phyloP scores from a whole-genome alignment of 2,113 vertebrate genomes.

The Octodon degus region DNA sequence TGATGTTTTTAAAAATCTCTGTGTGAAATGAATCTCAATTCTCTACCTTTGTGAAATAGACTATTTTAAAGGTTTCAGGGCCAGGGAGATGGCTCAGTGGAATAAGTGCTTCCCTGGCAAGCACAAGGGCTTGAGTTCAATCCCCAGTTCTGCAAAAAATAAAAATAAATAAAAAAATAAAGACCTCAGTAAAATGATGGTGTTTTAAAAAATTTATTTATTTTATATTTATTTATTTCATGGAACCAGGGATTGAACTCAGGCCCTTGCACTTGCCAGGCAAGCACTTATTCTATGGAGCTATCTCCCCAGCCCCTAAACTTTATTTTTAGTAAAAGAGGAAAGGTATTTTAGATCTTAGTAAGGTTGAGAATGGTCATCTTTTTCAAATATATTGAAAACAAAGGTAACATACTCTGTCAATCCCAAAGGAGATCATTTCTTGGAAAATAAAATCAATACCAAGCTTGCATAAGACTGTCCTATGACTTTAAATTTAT shows the following conservation, averaged over 20 bases:
- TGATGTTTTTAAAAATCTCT: neutral
- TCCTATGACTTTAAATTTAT: neutral
- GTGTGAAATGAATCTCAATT: neutral
- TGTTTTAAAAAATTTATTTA: too few relatives aligned
- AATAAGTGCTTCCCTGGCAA: neutral
- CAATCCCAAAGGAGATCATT: neutral
- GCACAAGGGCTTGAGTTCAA: too few relatives aligned
- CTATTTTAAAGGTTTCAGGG: neutral
- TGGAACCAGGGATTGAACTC: too few relatives aligned
- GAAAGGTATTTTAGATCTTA: slow-evolving; percentile 14
- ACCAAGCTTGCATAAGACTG: neutral
- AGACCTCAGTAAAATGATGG: too few relatives aligned
- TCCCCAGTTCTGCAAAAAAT: too few relatives aligned
- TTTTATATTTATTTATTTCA: too few relatives aligned
- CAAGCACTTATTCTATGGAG: too few relatives aligned
- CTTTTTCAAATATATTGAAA: slow-evolving; percentile 38
- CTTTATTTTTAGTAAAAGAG: neutral
- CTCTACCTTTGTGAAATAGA: neutral
- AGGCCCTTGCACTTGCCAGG: too few relatives aligned
- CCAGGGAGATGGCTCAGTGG: neutral
- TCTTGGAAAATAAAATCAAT: slow-evolving; percentile 18
- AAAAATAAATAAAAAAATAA: too few relatives aligned
- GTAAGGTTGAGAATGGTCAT: neutral
- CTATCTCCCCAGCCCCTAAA: neutral
- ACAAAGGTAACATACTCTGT: neutral